Percentiles rank a stretch among this genome's conserved stretches.
phyloP scores from a whole-genome alignment of 2,797 vertebrate species.

The Coilia nasus region DNA sequence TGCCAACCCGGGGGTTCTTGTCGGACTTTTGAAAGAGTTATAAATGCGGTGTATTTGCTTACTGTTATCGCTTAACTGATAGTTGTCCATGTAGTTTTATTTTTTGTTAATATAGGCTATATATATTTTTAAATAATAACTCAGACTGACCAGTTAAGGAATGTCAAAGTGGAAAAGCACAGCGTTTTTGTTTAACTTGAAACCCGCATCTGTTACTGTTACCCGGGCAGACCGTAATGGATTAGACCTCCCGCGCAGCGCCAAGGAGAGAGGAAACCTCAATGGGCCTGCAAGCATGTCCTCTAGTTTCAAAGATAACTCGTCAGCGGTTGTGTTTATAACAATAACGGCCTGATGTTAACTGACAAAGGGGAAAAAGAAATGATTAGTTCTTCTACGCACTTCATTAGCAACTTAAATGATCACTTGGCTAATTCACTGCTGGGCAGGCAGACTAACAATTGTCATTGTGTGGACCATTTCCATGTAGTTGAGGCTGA shows the following conservation, averaged over 20 bases:
- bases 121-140: background rate
- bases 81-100: too few relatives aligned
- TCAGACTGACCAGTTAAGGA: background rate
- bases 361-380: background rate
- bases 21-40: background rate
- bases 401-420: conserved; percentile 20
- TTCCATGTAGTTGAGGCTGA: conserved; percentile 2
- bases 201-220: background rate
- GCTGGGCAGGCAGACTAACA: background rate
- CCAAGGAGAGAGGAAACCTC: background rate
- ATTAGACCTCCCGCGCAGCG: background rate
- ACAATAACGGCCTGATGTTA: background rate
- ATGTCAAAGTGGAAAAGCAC: background rate
- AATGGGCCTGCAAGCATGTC: background rate
- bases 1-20: background rate
- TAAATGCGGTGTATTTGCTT: background rate
- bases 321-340: background rate
- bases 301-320: background rate
- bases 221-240: background rate
- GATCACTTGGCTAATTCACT: background rate
- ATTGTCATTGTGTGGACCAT: background rate
- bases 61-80: too few relatives aligned
- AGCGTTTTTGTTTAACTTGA: background rate
- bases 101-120: too few relatives aligned
- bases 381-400: background rate